Base-by-base conservation (phyloP, 2,113 vertebrate species). In the Barbus barbus region DNA sequence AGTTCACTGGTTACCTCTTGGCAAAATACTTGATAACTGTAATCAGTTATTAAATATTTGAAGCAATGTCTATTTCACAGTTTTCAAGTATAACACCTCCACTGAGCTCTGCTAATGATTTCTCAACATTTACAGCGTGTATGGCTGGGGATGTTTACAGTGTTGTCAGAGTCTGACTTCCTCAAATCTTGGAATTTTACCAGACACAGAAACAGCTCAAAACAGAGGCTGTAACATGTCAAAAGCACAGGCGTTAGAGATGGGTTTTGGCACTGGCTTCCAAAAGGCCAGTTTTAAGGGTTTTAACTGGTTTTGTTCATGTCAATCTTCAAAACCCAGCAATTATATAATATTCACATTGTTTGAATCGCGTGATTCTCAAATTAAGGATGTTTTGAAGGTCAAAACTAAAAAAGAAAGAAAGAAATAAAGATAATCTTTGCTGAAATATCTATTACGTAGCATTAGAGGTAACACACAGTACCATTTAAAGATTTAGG, bases 21-120 rank as follows among this genome's bases (percentile, higher is more conserved):
- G 28, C 53, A 67, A 38, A 86, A 90, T 74, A 81, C 84, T 84
- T 88, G 56, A 86, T 81, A 76, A 7, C 31, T 11, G 31, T 87
- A 67, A 33, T 8, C 11, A n/a, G 41, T 33, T 65, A 12, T 33
- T 48, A 81, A 69, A 81, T 67, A 20, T 31, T 44, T 67, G 11
- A 67, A 65, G 8, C 11, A 9, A 41, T 41, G 26, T 51, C 38
- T 44, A 12, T 41, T 31, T 69, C 26, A 51, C 12, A 26, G 60
- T 46, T 22, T 65, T 48, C 36, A 78, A 41, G 28, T 61, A 24
- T 28, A 63, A 67, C 61, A 33, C 78, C 38, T 67, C 78, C 24
- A 67, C 5, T 81, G 28, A 81, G 56, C 56, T 63, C 36, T 79
- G 77, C 33, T 11, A 58, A 44, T 41, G 12, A 67, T 51, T 48